phyloP scores from a whole-genome alignment of 2,888 invertebrate genomes.

The Torymus auratus region DNA sequence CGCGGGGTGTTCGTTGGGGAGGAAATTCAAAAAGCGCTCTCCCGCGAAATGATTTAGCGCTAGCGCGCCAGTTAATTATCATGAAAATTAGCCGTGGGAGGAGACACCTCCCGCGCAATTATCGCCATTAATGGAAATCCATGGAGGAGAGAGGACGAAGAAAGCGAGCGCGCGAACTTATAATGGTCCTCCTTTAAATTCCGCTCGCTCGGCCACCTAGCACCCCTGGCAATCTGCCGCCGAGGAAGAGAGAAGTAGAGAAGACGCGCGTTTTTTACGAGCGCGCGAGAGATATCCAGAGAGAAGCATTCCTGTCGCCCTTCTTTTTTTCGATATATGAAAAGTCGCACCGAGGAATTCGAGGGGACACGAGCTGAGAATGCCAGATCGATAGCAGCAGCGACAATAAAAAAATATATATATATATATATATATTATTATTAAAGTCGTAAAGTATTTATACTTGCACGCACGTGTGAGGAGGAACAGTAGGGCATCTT shows the following conservation, averaged over 20 bases:
- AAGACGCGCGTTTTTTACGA: background rate
- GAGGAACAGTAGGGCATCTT: conserved; percentile 9
- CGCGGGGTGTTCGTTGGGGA: too few relatives aligned
- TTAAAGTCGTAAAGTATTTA: too few relatives aligned
- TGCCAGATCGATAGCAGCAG: too few relatives aligned
- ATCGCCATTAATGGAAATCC: conserved; percentile 62
- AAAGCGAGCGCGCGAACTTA: conserved; percentile 60
- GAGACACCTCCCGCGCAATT: conserved; percentile 25
- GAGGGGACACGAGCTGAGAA: too few relatives aligned
- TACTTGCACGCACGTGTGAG: too few relatives aligned
- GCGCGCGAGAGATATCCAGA: too few relatives aligned
- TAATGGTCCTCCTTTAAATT: conserved; percentile 68
- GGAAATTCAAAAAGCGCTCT: conserved; percentile 2
- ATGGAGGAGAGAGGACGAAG: conserved; percentile 25
- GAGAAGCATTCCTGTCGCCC: too few relatives aligned
- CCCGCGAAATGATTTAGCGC: background rate
- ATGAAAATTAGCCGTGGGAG: conserved; percentile 47
- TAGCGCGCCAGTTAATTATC: conserved; percentile 34
- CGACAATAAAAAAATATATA: too few relatives aligned
- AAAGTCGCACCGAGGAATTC: too few relatives aligned
- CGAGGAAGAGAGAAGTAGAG: conserved; percentile 1
- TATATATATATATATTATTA: too few relatives aligned
- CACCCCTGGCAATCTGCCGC: conserved; percentile 41
- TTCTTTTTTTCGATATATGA: too few relatives aligned
- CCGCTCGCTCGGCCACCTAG: conserved; percentile 64